Evolutionary conservation across 2,113 vertebrate species (phyloP).

Genomic region (Pseudorectes ferrugineus): DNA sequence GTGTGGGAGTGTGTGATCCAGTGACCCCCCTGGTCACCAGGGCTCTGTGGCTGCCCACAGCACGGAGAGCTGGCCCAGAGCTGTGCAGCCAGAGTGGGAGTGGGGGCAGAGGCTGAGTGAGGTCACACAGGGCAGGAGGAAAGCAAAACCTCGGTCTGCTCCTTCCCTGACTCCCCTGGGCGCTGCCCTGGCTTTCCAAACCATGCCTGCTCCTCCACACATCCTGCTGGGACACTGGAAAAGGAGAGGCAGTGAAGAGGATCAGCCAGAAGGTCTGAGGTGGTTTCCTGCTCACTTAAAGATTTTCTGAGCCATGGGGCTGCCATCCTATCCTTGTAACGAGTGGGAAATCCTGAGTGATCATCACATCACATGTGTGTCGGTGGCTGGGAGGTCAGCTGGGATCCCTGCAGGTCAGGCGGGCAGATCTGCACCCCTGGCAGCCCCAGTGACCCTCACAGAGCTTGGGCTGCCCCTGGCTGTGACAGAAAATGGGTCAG

Average conservation of each 20-base stretch:
- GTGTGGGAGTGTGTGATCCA: background rate
- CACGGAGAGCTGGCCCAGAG: accelerated
- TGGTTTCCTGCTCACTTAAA: background rate
- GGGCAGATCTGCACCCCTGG: background rate
- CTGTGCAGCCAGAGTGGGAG: background rate
- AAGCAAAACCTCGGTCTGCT: background rate
- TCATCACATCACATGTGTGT: background rate
- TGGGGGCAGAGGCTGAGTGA: background rate
- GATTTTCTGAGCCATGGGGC: background rate
- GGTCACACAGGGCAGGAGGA: background rate
- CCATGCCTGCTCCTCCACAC: background rate
- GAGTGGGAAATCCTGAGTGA: background rate
- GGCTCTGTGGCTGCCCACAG: background rate
- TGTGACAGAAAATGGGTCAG: background rate
- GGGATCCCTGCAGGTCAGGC: background rate
- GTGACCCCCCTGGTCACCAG: accelerated
- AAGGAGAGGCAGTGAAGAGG: background rate
- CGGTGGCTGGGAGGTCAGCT: background rate
- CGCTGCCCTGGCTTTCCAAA: background rate
- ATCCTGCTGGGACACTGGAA: background rate
- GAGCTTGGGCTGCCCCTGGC: background rate
- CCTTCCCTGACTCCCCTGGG: background rate
- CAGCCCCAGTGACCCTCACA: background rate
- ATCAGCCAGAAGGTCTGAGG: background rate
- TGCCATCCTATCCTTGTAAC: accelerated